Percentiles rank a stretch among this genome's conserved stretches.
phyloP scores from a whole-genome alignment of 1,140 invertebrate genomes.

The Caenorhabditis brenneri region DNA sequence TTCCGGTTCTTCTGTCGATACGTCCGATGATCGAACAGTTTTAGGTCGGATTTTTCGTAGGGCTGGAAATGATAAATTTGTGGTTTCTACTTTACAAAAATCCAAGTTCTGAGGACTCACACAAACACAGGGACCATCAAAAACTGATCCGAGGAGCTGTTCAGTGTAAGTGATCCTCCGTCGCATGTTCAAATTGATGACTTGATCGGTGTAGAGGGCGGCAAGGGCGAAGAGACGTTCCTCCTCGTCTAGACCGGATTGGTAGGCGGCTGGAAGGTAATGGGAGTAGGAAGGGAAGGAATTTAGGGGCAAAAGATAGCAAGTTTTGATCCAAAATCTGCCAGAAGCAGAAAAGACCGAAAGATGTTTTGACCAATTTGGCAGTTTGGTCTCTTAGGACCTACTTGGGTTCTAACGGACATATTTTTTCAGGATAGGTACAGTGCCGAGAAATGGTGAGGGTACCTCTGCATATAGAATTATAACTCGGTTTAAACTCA shows the following conservation, averaged over 20 bases:
- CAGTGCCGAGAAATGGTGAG: too few relatives aligned
- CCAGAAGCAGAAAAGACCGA: too few relatives aligned
- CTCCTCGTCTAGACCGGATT: background rate
- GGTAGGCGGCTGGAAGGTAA: constrained; percentile 8
- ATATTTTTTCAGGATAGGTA: too few relatives aligned
- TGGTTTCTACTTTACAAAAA: background rate
- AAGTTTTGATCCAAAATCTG: too few relatives aligned
- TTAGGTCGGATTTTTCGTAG: background rate
- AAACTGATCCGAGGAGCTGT: background rate
- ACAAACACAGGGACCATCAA: constrained; percentile 24
- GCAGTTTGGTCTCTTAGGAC: too few relatives aligned
- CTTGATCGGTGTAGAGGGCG: background rate
- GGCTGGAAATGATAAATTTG: background rate
- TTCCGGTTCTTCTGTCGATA: constrained; percentile 15
- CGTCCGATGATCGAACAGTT: background rate
- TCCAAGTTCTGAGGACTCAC: background rate
- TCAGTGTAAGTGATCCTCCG: constrained; percentile 8
- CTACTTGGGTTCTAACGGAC: too few relatives aligned
- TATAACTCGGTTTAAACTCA: too few relatives aligned
- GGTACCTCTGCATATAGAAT: too few relatives aligned
- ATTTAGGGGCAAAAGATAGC: too few relatives aligned
- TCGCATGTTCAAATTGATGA: background rate
- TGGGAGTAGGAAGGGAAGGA: too few relatives aligned
- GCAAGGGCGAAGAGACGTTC: background rate
- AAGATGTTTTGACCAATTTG: too few relatives aligned